A percentile compares a stretch with the other conserved stretches of the same genome.
Evolutionary conservation across 2,888 invertebrate species (phyloP).

Genomic region (Athripsodes cinereus): DNA sequence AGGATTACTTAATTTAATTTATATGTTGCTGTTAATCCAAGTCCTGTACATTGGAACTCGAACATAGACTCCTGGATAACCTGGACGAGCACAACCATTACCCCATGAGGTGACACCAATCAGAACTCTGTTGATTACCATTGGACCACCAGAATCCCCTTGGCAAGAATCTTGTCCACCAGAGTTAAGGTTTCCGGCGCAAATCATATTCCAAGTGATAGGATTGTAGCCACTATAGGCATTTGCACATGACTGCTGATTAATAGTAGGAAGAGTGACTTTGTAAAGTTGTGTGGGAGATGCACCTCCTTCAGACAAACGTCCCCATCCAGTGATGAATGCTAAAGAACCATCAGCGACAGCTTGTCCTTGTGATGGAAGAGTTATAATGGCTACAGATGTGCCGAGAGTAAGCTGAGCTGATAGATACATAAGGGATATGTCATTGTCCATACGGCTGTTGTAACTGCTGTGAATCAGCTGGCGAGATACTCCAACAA

Average conservation of each 20-base stretch:
- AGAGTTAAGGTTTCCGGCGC: constrained; percentile 39
- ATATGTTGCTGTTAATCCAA: constrained; percentile 34
- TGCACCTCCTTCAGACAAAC: constrained; percentile 30
- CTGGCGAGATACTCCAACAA: constrained; percentile 34
- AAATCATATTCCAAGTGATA: constrained; percentile 38
- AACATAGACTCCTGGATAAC: constrained; percentile 53
- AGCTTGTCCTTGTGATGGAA: constrained; percentile 32
- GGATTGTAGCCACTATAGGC: background rate
- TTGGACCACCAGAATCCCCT: constrained; percentile 53
- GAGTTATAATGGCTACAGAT: constrained; percentile 32
- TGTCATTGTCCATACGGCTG: constrained; percentile 36
- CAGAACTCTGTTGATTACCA: constrained; percentile 36
- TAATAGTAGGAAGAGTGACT: constrained; percentile 14
- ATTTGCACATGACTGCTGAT: constrained; percentile 2
- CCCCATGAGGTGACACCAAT: constrained; percentile 55
- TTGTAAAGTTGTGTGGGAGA: constrained; percentile 10
- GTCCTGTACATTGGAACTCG: constrained; percentile 40
- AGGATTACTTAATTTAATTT: too few relatives aligned
- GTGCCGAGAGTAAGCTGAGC: constrained; percentile 34
- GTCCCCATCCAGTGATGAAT: constrained; percentile 43
- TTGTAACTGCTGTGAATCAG: constrained; percentile 36
- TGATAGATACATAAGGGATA: constrained; percentile 36
- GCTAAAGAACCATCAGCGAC: constrained; percentile 37
- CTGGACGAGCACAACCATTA: constrained; percentile 47
- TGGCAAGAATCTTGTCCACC: constrained; percentile 46